These are phyloP conservation scores for Cynocephalus volans DNA, from an alignment of 2,113 vertebrate species.

Conservation along the genomic window DNA sequence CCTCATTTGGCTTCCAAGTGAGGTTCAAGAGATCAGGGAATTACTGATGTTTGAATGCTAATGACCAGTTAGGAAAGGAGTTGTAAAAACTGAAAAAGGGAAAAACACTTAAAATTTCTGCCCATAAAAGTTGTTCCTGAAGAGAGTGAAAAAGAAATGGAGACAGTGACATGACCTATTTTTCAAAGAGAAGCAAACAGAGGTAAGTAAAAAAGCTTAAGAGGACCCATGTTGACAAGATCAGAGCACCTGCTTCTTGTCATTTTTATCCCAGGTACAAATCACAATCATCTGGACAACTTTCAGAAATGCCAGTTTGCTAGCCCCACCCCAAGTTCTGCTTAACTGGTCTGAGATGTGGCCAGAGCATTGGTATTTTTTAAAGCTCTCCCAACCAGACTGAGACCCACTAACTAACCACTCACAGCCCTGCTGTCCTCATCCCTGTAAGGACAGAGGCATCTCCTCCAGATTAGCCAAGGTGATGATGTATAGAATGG, in stretches of 20 bases:
- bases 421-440: not conserved
- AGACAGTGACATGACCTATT: not conserved
- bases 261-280: not conserved
- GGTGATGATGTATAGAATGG: not conserved
- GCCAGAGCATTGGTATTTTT: not conserved
- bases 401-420: not conserved
- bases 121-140: constrained; percentile 15
- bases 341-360: not conserved
- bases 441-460: not conserved
- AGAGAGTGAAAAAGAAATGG: not conserved
- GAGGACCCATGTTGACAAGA: not conserved
- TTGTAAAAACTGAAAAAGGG: constrained; percentile 8
- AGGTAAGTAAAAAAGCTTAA: not conserved
- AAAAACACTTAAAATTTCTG: not conserved
- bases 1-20: not conserved
- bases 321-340: not conserved
- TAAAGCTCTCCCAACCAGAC: not conserved
- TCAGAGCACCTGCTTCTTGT: not conserved
- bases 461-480: rapidly evolving
- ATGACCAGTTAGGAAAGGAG: not conserved
- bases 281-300: not conserved
- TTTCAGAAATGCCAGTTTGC: not conserved
- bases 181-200: constrained; percentile 31
- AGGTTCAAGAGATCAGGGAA: constrained; percentile 26
- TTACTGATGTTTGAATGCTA: constrained; percentile 16